Evolutionary conservation across 2,888 invertebrate species (phyloP), one percentile per base, ranked within the genome.

Genomic region (Pachycephus smyrnensis): DNA sequence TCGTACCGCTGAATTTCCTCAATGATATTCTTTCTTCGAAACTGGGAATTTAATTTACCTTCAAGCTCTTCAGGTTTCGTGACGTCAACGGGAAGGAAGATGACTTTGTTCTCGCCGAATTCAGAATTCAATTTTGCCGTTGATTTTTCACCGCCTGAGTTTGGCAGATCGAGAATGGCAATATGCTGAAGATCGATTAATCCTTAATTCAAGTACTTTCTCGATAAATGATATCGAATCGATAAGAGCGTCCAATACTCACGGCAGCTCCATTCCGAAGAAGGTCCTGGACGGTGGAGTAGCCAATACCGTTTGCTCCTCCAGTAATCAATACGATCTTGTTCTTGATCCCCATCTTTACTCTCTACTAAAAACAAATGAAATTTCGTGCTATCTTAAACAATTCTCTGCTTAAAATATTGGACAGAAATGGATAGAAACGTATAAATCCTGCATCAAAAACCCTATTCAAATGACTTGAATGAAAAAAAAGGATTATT

Each of bases 21-120:
- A 55, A 55, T 55, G 55, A 55, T 9, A 55, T 55, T 23, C 9
- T 55, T 9, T 23, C 23, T 2, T 55, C 15, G 23, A 55, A 55
- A 55, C 9, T 55, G 9, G 9, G 6, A 12, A 75, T 33, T 32
- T 73, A 1, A 71, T 68, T 82, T 83, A 90, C 91, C 91, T 86
- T 92, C 91, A 77, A 93, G 84, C 80, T 94, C 92, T 12, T 87
- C 81, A 30, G 82, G 75, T 33, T 91, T 91, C 0, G 92, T 92
- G 12, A 94, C 93, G 76, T 94, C 93, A 75, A 92, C 92, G 82
- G 92, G 92, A 15, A 92, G 84, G 84, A 93, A 94, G 0, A 90
- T 82, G 0, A 91, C 92, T 84, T 90, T 92, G 33, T 90, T 89
- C 11, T 84, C 80, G 1, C 93, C 93, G 81, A 91, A 88, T 82